A percentile compares a stretch with the other conserved stretches of the same genome.
These are phyloP conservation scores for Diplosoma virens DNA, from an alignment of 23 tunicate genomes.

Conservation along the genomic window DNA sequence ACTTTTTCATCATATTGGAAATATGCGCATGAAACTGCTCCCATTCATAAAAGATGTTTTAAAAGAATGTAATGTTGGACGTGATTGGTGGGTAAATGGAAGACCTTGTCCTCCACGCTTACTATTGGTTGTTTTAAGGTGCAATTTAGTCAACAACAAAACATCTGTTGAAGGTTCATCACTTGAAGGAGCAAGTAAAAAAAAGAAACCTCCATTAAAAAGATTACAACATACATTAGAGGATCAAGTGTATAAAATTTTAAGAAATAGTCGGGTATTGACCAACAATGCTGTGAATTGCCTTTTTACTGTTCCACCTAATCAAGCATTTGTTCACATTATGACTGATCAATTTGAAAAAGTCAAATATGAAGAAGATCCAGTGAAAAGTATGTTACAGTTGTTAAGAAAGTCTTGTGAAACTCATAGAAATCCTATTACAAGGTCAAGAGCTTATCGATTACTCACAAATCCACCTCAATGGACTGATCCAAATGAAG, in stretches of 20 bases:
- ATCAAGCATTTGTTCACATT: slow-evolving; percentile 89
- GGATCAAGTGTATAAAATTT: slow-evolving; percentile 87
- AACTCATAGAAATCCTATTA: slow-evolving; percentile 70
- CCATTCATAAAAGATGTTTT: slow-evolving; percentile 81
- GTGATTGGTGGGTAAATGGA: slow-evolving; percentile 97
- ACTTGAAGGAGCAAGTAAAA: slow-evolving; percentile 42
- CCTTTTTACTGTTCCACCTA: slow-evolving; percentile 94
- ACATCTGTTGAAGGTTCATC: neutral
- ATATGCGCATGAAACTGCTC: slow-evolving; percentile 56
- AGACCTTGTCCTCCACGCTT: slow-evolving; percentile 95
- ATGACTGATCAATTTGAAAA: slow-evolving; percentile 68
- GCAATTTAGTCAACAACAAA: slow-evolving; percentile 48
- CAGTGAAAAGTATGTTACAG: slow-evolving; percentile 62
- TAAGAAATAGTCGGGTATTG: slow-evolving; percentile 81
- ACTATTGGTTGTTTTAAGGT: slow-evolving; percentile 66
- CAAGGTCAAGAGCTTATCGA: slow-evolving; percentile 66
- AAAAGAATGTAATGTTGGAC: slow-evolving; percentile 87
- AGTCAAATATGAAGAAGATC: slow-evolving; percentile 61
- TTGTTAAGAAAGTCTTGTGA: slow-evolving; percentile 67
- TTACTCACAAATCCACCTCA: slow-evolving; percentile 74
- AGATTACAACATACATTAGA: slow-evolving; percentile 83
- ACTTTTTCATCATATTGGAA: slow-evolving; percentile 72
- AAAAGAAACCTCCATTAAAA: slow-evolving; percentile 82
- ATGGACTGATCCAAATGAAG: slow-evolving; percentile 66
- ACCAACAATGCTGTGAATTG: slow-evolving; percentile 89